A percentile compares a stretch with the other conserved stretches of the same genome.
Conservation (phyloP, 2,797 vertebrate species). For the Gephyroberyx darwinii region DNA sequence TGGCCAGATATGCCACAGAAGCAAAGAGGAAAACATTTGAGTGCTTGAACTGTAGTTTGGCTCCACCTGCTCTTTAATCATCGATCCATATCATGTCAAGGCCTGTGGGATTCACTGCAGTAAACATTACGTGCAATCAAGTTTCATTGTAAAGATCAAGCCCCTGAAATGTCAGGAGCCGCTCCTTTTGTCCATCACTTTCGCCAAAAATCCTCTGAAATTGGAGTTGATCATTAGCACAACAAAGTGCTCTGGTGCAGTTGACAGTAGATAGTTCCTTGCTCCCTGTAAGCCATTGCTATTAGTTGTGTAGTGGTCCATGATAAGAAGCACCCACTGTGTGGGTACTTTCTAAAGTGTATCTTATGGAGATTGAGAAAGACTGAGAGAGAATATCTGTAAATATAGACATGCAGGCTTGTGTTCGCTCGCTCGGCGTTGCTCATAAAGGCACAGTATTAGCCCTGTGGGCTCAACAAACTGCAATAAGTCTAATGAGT, state of each 20-base stretch:
- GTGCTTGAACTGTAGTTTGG: no score
- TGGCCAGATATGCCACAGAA: no score
- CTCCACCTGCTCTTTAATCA: no score
- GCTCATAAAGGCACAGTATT: background rate
- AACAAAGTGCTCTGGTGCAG: background rate
- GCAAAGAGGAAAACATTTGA: no score
- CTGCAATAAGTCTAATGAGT: slow-evolving; percentile 35
- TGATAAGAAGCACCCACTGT: background rate
- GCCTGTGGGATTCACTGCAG: background rate
- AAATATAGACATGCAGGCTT: background rate
- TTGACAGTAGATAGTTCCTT: background rate
- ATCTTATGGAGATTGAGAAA: background rate
- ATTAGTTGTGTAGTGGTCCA: slow-evolving; percentile 14
- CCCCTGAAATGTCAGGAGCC: background rate
- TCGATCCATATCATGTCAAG: background rate
- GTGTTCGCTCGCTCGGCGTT: background rate
- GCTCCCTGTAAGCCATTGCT: background rate
- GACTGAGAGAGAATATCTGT: slow-evolving; percentile 8
- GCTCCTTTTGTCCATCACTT: background rate
- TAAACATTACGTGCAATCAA: background rate
- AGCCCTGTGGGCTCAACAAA: slow-evolving; percentile 7
- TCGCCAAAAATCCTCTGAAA: background rate
- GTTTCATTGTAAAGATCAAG: slow-evolving; percentile 1
- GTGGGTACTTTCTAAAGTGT: background rate
- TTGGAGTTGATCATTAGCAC: slow-evolving; percentile 12